Conservation (phyloP, 2,888 invertebrate species). For the Pecten maximus region DNA sequence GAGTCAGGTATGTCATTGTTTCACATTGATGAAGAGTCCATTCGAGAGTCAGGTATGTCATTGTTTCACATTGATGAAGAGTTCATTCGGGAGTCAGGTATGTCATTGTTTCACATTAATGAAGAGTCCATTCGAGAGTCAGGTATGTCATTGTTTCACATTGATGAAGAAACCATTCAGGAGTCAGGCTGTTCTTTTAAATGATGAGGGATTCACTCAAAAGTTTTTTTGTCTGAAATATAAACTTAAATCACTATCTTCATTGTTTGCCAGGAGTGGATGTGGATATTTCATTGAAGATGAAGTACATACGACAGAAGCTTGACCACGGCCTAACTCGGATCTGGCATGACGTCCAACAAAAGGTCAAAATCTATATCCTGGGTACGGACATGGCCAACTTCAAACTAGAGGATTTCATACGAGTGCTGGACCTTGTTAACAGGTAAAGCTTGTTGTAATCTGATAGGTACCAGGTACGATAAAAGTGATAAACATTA, state of each 20-base stretch:
- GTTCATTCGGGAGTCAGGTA: no score
- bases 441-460: slow-evolving; percentile 86
- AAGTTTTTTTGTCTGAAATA: no score
- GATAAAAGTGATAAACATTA: background rate
- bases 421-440: slow-evolving; percentile 93
- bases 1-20: no score
- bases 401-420: slow-evolving; percentile 96
- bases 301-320: slow-evolving; percentile 91
- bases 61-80: no score
- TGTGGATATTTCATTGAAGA: slow-evolving; percentile 85
- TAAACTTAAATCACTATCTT: background rate
- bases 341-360: slow-evolving; percentile 97
- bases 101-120: no score
- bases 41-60: no score
- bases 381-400: slow-evolving; percentile 91
- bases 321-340: slow-evolving; percentile 92
- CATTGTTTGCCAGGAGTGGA: slow-evolving; percentile 36
- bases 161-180: no score
- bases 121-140: no score
- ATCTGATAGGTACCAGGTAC: background rate
- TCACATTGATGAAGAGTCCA: no score
- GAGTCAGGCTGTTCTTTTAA: no score
- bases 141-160: no score
- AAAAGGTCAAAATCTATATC: slow-evolving; percentile 90
- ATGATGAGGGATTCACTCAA: no score